Conservation (phyloP, 2,888 invertebrate genomes). For the Mylabris sibirica region DNA sequence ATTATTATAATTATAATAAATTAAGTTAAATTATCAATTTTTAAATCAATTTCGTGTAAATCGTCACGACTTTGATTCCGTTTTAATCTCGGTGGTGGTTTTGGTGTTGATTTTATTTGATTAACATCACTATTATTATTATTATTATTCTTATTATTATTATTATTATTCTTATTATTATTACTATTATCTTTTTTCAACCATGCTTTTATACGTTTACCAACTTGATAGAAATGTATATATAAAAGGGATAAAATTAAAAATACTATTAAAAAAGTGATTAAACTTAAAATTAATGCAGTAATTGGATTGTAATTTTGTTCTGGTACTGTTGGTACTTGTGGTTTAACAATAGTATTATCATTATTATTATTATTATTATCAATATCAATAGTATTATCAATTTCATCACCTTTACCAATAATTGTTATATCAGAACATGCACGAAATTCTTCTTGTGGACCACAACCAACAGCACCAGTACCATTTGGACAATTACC, state of each 20-base stretch:
- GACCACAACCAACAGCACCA: constrained; percentile 85
- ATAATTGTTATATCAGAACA: constrained; percentile 83
- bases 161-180: constrained; percentile 30
- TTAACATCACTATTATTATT: constrained; percentile 31
- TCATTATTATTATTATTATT: constrained; percentile 45
- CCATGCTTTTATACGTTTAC: constrained; percentile 71
- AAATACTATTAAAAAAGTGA: constrained; percentile 72
- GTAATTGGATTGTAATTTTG: constrained; percentile 63
- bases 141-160: constrained; percentile 31
- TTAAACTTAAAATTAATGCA: constrained; percentile 68
- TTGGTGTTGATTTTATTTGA: constrained; percentile 40
- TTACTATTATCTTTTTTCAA: constrained; percentile 59
- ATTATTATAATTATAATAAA: not conserved
- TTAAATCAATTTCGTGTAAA: constrained; percentile 47
- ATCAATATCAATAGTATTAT: not conserved
- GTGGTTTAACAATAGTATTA: constrained; percentile 22
- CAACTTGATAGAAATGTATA: constrained; percentile 79
- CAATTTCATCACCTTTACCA: constrained; percentile 62
- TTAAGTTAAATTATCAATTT: constrained; percentile 39
- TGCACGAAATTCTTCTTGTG: constrained; percentile 87
- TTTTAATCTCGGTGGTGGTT: constrained; percentile 53
- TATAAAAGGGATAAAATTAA: constrained; percentile 73
- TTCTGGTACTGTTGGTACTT: constrained; percentile 47
- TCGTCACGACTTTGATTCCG: constrained; percentile 39
- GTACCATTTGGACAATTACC: constrained; percentile 76